Base-by-base conservation (phyloP, 2,113 vertebrate genomes). In the Platysteira castanea region DNA sequence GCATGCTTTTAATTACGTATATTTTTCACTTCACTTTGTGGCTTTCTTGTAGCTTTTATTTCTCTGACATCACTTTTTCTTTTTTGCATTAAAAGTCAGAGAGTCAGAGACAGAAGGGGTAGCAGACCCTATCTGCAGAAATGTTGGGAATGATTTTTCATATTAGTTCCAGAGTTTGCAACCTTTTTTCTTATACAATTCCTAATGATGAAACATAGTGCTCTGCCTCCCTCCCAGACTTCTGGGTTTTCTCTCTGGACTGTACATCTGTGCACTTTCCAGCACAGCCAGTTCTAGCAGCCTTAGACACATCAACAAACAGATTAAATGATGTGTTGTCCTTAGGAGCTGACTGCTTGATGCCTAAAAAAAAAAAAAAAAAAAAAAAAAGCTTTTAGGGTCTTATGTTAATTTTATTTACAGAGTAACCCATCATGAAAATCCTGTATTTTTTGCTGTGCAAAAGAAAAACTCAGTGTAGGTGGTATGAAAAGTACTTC, bases 1-100 rank as follows among this genome's bases (percentile, higher is more conserved):
- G 8, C n/a, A 17, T 90, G 90, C 22, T 88, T 94, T 93, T 83
- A 93, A 97, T 96, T 90, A 91, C 63, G 35, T 57, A 9, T 56
- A 64, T 85, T 90, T 89, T 91, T 73, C 79, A n/a, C 47, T 91
- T 87, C 65, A 73, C 13, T 90, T 74, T 67, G 71, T 80, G 92
- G 68, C 56, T 90, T 93, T 63, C 79, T 89, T 92, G 42, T 88
- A 77, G 87, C 44, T 90, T 91, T 91, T 94, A 81, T 73, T 95
- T 84, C 87, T 83, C 59, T 86, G 82, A 93, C 93, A 88, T 77
- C 76, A 84, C 52, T 74, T 93, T 85, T 87, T 79, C 44, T 89
- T 85, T 90, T 84, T 50, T 63, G 49, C 52, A 75, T 84, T 70
- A 41, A 81, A 86, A 89, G 53, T 47, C 78, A 56, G 41, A 54